Percentiles rank a stretch among this genome's conserved stretches.
These are phyloP conservation scores for Zaprionus tsacasi DNA, from an alignment of 1,140 invertebrate genomes.

Conservation along the genomic window DNA sequence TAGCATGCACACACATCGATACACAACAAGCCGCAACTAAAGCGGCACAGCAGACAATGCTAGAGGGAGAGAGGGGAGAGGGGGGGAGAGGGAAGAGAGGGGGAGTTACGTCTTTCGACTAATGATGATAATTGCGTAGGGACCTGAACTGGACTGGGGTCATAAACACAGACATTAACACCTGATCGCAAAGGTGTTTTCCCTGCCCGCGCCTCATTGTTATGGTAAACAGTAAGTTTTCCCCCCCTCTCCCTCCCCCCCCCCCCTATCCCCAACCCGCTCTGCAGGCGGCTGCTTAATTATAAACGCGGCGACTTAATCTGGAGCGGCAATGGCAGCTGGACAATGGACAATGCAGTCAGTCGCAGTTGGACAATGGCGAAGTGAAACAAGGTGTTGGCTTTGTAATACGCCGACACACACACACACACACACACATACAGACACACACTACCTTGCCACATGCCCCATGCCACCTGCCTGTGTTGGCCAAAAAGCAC, in stretches of 20 bases:
- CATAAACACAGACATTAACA: conserved; percentile 82
- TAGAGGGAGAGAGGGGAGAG: neutral
- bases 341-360: conserved; percentile 65
- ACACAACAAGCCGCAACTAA: conserved; percentile 83
- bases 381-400: conserved; percentile 30
- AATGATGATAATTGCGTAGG: conserved; percentile 77
- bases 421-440: neutral
- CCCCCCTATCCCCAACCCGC: conserved; percentile 1
- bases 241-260: conserved; percentile 19
- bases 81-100: neutral
- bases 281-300: conserved; percentile 54
- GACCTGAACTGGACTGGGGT: conserved; percentile 50
- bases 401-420: conserved; percentile 69
- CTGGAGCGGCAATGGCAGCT: conserved; percentile 67
- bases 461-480: conserved; percentile 26
- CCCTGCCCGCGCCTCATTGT: conserved; percentile 61
- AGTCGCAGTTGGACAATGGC: conserved; percentile 57
- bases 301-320: conserved; percentile 75
- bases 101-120: conserved; percentile 39
- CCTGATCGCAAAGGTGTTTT: conserved; percentile 78
- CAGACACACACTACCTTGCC: neutral
- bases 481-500: conserved; percentile 73
- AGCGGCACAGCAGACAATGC: conserved; percentile 65
- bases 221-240: conserved; percentile 74
- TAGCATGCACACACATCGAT: conserved; percentile 76